Conservation (phyloP, 2,797 vertebrate species). For the Aselliscus stoliczkanus region DNA sequence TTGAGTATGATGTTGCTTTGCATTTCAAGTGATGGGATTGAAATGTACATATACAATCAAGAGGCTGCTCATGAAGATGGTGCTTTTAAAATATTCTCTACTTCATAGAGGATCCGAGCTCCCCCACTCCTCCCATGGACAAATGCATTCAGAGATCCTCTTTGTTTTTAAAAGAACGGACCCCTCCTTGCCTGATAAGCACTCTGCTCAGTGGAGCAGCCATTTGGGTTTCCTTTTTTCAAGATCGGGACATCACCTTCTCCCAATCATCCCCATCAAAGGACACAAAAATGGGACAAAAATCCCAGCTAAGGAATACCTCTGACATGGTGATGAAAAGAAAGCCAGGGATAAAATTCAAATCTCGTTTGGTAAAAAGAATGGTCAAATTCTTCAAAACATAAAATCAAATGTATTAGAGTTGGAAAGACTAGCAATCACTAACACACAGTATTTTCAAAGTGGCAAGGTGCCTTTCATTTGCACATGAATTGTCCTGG, state of each 20-base stretch:
- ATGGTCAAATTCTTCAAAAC: slow-evolving; percentile 2
- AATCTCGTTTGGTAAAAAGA: neutral
- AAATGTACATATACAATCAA: neutral
- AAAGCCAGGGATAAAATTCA: neutral
- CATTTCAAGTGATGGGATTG: neutral
- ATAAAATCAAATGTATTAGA: neutral
- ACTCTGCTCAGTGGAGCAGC: neutral
- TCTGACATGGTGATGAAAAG: neutral
- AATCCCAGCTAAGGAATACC: neutral
- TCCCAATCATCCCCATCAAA: neutral
- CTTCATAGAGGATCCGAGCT: neutral
- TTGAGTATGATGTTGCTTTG: neutral
- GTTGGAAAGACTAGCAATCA: neutral
- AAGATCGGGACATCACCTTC: neutral
- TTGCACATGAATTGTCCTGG: neutral
- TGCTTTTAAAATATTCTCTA: neutral
- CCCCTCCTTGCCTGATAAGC: neutral
- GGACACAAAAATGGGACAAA: slow-evolving; percentile 5
- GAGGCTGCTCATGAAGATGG: neutral
- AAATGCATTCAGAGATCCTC: neutral
- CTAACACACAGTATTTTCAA: neutral
- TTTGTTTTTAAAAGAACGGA: slow-evolving; percentile 4
- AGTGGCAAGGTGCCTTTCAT: neutral
- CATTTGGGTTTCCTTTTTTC: neutral
- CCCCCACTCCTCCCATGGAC: neutral